A percentile compares a stretch with the other conserved stretches of the same genome.
Conservation (phyloP, 2,888 invertebrate genomes). For the Mythimna ferrago region DNA sequence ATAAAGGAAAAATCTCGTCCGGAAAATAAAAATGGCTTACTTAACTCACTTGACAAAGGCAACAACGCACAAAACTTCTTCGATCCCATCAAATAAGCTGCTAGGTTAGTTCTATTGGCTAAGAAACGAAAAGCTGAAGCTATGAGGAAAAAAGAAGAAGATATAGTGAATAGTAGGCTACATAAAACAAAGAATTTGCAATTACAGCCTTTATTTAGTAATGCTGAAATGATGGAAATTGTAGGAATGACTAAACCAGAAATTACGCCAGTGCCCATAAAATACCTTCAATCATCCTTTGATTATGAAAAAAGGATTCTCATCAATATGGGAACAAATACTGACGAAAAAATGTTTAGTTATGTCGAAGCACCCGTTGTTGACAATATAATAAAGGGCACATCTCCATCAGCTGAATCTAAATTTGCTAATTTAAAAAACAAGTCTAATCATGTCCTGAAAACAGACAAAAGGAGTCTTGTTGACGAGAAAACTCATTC, state of each 20-base stretch:
- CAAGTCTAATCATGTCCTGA: slow-evolving; percentile 82
- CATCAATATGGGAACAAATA: no score
- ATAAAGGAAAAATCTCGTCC: slow-evolving; percentile 81
- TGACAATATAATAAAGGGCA: slow-evolving; percentile 70
- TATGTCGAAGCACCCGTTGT: slow-evolving; percentile 56
- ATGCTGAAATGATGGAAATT: slow-evolving; percentile 90
- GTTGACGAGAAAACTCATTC: slow-evolving; percentile 78
- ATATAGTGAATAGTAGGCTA: slow-evolving; percentile 68
- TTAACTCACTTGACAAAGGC: slow-evolving; percentile 65
- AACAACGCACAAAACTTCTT: slow-evolving; percentile 78
- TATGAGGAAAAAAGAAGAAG: slow-evolving; percentile 88
- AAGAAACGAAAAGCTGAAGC: slow-evolving; percentile 88
- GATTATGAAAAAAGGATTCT: no score
- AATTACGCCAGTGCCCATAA: no score
- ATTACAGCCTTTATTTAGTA: slow-evolving; percentile 73
- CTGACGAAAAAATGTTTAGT: slow-evolving; percentile 36
- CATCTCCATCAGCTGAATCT: slow-evolving; percentile 74
- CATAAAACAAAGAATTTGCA: slow-evolving; percentile 70
- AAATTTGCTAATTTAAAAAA: slow-evolving; percentile 88
- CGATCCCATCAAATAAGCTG: slow-evolving; percentile 91
- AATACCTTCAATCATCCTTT: no score
- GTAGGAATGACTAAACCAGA: slow-evolving; percentile 84
- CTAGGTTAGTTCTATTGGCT: slow-evolving; percentile 89
- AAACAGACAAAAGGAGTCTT: slow-evolving; percentile 74
- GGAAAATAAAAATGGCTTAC: slow-evolving; percentile 74